Evolutionary conservation across 2,888 invertebrate species (phyloP), one percentile per base, ranked within the genome.

Genomic region (Agrotis puta): DNA sequence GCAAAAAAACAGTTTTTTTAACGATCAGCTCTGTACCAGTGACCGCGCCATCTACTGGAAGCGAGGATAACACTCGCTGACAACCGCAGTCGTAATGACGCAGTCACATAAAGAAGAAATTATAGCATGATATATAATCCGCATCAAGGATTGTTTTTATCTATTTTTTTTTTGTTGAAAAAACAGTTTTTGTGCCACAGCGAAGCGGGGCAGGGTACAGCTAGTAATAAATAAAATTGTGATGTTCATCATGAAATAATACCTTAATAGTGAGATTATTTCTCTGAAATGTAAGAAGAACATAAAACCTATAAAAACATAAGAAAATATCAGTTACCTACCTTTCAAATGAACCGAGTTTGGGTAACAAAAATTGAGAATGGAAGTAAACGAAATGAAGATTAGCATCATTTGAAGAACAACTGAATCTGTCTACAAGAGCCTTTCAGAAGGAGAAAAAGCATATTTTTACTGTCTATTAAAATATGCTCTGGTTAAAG

Each of bases 221-320:
- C n/a, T n/a, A n/a, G n/a, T n/a, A n/a, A n/a, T n/a, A n/a, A n/a
- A n/a, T n/a, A n/a, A n/a, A 63, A 45, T 65, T 71, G 54, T 61
- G 51, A 74, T 74, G 72, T 75, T 82, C 50, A 57, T 58, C 20
- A 65, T 57, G 22, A 70, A 79, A 79, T 81, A 50, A 47, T 27
- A n/a, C n/a, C n/a, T n/a, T n/a, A 24, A 48, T 33, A 45, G 13
- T 13, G 43, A 16, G 51, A 39, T 69, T 77, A 51, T 74, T 77
- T 61, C 51, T 11, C 24, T 3, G 11, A 48, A 69, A 65, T 22
- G 18, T 53, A 18, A 45, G 3, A 50, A 16, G 11, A 6, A 45
- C 22, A 51, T 27, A 45, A 71, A 62, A 58, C 7, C 24, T 20
- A 65, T 65, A 65, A 24, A 13, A 45, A 16, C 45, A 13, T 13